Conservation (phyloP, 2,113 vertebrate species). For the Meriones unguiculatus region DNA sequence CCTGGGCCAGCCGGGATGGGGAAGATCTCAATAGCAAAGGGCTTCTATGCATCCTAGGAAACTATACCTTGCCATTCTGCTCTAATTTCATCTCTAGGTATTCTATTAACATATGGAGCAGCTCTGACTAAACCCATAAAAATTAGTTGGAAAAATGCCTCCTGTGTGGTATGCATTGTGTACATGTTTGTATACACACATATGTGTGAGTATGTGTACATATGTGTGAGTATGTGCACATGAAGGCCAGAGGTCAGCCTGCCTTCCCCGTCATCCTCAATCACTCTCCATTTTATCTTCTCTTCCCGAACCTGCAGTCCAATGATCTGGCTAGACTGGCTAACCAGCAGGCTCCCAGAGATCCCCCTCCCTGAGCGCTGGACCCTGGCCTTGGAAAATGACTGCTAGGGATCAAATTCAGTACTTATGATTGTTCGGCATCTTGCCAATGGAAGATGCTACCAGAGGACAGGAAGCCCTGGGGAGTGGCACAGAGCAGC, state of each 20-base stretch:
- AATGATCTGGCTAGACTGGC: not conserved
- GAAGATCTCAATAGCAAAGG: not conserved
- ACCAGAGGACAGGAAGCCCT: not conserved
- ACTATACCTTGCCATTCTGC: not conserved
- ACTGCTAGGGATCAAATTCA: not conserved
- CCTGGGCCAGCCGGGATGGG: not conserved
- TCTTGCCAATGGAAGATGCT: not conserved
- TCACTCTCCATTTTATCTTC: not conserved
- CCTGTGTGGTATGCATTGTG: no score
- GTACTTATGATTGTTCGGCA: no score
- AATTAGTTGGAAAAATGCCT: not conserved
- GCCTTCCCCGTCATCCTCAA: not conserved
- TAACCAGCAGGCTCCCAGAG: not conserved
- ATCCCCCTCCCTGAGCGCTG: no score
- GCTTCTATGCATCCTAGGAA: conserved; percentile 1
- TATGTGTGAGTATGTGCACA: no score
- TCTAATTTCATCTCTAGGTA: not conserved
- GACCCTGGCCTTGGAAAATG: not conserved
- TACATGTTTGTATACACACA: not conserved
- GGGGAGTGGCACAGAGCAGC: no score
- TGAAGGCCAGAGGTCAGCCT: not conserved
- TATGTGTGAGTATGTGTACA: no score
- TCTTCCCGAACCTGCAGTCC: no score
- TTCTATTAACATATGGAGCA: not conserved
- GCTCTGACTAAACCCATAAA: not conserved